Base-by-base conservation (phyloP, 1,140 invertebrate genomes). In the Diorhabda carinulata region DNA sequence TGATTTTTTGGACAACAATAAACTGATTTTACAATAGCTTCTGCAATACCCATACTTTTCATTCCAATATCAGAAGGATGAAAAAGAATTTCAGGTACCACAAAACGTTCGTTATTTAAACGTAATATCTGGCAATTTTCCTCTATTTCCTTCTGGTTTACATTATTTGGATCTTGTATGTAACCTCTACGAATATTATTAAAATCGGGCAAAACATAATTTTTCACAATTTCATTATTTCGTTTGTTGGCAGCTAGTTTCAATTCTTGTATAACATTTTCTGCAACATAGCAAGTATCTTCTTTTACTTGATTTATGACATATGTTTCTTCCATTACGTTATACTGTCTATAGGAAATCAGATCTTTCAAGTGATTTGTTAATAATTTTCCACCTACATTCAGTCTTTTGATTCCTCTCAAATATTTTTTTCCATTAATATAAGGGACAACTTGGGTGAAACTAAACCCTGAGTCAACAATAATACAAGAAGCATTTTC, bases 301-400 rank as follows among this genome's bases (percentile, higher is more conserved):
- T 99, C 98, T 82, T 99, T 99, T 0, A 94, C 91, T 83, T 99
- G 96, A 83, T 99, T 99, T 6, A 99, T 96, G 0, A 99, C 96
- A 83, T 96, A 97, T 0, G 97, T 98, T 83, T 99, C 98, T 80
- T 99, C 97, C 93, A 98, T 96, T 0, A 99, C 96, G 86, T 99
- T 94, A 10, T 99, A 83, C 77, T 99, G 97, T 52, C 97, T 86
- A 79, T 98, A 98, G 0, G 97, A 99, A 70, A 99, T 92, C 6
- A 98, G 90, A 82, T 99, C 98, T 81, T 99, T 99, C 47, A 99
- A 83, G 83, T 99, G 95, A 86, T 99, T 99, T 0, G 98, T 99
- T 61, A 99, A 92, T 59, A 81, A 85, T 85, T 99, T 99, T 0
- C 98, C 98, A 6, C 98, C 98, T 70, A 99, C 87, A 84, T 98